Conservation (phyloP, 1,140 invertebrate species). For the Neotoxoptera formosana region DNA sequence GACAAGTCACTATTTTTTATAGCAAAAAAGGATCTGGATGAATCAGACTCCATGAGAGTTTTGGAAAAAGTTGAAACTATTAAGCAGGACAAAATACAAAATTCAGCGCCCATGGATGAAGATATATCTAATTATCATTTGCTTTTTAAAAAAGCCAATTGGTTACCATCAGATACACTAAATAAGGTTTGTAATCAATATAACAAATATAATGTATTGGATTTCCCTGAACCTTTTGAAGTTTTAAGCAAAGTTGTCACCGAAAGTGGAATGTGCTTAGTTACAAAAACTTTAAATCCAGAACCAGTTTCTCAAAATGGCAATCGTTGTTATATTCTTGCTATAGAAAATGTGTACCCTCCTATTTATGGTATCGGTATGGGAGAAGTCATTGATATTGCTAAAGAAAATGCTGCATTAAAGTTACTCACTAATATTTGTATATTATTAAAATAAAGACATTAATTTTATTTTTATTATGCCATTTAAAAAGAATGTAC, state of each 20-base stretch:
- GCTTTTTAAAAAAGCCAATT: not conserved
- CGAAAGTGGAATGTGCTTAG: not conserved
- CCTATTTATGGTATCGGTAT: not conserved
- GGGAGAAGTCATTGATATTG: not conserved
- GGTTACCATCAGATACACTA: not conserved
- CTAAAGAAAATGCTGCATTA: not conserved
- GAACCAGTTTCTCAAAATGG: too few relatives aligned
- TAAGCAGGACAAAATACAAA: not conserved
- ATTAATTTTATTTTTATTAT: not conserved
- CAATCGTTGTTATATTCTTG: too few relatives aligned
- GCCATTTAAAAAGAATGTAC: not conserved
- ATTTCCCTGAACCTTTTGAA: not conserved
- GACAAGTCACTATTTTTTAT: not conserved
- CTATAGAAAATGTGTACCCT: slow-evolving; percentile 12
- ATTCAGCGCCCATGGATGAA: not conserved
- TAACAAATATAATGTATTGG: not conserved
- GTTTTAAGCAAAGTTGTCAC: not conserved
- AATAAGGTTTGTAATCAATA: not conserved
- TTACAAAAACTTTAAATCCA: too few relatives aligned
- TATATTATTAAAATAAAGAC: not conserved
- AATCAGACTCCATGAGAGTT: not conserved
- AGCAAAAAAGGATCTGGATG: not conserved
- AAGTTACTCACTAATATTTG: not conserved
- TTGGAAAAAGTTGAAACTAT: not conserved
- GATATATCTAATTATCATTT: not conserved